These are phyloP conservation scores for Scophthalmus maximus DNA, from an alignment of 2,113 vertebrate genomes.

Conservation along the genomic window DNA sequence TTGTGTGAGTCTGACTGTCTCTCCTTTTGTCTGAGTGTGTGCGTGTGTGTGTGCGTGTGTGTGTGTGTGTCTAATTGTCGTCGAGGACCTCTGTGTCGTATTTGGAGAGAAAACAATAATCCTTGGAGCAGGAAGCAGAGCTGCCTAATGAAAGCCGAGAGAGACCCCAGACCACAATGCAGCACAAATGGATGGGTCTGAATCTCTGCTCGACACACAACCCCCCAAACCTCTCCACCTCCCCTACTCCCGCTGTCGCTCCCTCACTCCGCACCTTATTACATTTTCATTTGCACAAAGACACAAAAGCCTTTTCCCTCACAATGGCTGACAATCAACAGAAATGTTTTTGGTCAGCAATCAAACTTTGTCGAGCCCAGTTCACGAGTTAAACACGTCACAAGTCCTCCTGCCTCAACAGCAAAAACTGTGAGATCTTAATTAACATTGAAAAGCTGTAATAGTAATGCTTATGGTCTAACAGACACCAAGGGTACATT, in stretches of 20 bases:
- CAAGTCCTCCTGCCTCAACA: not conserved
- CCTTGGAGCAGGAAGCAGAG: slow-evolving; percentile 67
- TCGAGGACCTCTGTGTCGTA: slow-evolving; percentile 55
- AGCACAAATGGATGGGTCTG: slow-evolving; percentile 62
- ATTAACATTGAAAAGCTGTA: no score
- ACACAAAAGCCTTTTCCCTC: not conserved
- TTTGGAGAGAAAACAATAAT: slow-evolving; percentile 78
- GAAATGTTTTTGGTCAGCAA: not conserved
- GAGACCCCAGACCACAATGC: slow-evolving; percentile 64
- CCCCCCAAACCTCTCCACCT: not conserved
- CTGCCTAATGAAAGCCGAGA: slow-evolving; percentile 68
- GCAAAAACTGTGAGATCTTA: not conserved
- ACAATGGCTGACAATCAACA: not conserved
- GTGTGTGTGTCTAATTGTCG: slow-evolving; percentile 37
- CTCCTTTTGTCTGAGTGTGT: slow-evolving; percentile 21
- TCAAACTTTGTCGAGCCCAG: no score
- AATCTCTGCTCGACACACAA: slow-evolving; percentile 18
- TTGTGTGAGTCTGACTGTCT: slow-evolving; percentile 22
- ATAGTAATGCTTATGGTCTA: no score
- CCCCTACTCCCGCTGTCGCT: not conserved
- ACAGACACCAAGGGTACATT: no score
- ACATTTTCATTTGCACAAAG: slow-evolving; percentile 13
- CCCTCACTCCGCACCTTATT: not conserved
- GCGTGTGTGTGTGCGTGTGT: slow-evolving; percentile 1
- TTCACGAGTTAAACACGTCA: not conserved